Evolutionary conservation across 1,140 invertebrate genomes (phyloP).

Genomic region (Panulirus ornatus): DNA sequence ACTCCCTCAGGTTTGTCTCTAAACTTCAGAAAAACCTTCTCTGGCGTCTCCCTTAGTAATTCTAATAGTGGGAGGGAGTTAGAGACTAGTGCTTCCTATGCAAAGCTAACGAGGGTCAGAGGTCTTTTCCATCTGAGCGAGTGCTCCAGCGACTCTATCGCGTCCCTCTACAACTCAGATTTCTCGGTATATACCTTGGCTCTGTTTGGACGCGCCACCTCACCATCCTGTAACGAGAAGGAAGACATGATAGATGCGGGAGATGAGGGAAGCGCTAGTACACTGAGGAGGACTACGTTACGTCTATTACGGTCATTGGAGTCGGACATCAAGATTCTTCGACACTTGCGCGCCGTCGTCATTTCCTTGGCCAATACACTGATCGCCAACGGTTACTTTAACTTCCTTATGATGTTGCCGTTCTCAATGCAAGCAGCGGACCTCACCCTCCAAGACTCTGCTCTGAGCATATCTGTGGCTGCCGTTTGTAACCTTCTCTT

Average conservation of each 20-base stretch:
- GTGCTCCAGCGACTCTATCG: not conserved
- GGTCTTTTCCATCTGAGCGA: too few relatives aligned
- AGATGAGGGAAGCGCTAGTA: too few relatives aligned
- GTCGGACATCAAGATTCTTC: conserved; percentile 13
- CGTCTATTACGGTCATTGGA: too few relatives aligned
- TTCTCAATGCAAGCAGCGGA: conserved; percentile 43
- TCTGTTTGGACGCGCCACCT: too few relatives aligned
- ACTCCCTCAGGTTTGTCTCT: not conserved
- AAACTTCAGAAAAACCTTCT: not conserved
- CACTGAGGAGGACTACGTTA: too few relatives aligned
- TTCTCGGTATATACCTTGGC: not conserved
- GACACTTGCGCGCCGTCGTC: conserved; percentile 10
- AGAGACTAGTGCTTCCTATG: too few relatives aligned
- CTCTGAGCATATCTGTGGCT: conserved; percentile 13
- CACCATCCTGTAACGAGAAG: too few relatives aligned
- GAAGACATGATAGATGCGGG: too few relatives aligned
- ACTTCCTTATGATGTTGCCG: conserved; percentile 58
- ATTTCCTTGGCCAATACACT: not conserved
- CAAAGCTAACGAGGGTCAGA: too few relatives aligned
- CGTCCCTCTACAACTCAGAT: not conserved
- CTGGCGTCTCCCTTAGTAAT: too few relatives aligned
- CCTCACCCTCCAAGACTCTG: not conserved
- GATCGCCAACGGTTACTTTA: not conserved
- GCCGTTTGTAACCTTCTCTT: conserved; percentile 28
- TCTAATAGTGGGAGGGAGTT: too few relatives aligned